A percentile compares a stretch with the other conserved stretches of the same genome.
Evolutionary conservation across 2,888 invertebrate genomes (phyloP).

Genomic region (Lampropteryx suffumata): DNA sequence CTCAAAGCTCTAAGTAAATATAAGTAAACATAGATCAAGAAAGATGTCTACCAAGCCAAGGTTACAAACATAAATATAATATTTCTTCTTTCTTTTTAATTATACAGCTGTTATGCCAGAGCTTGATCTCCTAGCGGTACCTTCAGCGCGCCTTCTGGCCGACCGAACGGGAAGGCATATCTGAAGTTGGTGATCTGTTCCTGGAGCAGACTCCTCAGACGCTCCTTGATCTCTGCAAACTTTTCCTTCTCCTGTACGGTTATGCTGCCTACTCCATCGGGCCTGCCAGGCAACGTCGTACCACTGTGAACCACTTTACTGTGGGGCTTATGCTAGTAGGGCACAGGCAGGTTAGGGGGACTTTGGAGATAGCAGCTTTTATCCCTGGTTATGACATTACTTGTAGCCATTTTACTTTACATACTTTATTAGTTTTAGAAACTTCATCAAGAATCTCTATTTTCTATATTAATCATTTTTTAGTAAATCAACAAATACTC

Average conservation of each 20-base stretch:
- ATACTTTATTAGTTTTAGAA: too few species aligned
- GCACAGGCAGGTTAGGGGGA: conserved; percentile 73
- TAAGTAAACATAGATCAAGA: too few species aligned
- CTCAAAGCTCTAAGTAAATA: too few species aligned
- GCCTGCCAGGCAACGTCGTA: conserved; percentile 87
- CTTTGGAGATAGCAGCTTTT: conserved; percentile 50
- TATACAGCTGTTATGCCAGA: too few species aligned
- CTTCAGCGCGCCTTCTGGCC: conserved; percentile 98
- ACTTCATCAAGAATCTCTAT: too few species aligned
- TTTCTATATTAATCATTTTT: too few species aligned
- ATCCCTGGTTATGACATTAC: too few species aligned
- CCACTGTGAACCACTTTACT: conserved; percentile 79
- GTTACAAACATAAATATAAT: too few species aligned
- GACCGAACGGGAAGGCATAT: conserved; percentile 99
- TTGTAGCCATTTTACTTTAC: too few species aligned
- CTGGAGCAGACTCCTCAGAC: conserved; percentile 95
- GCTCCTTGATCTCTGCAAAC: conserved; percentile 98
- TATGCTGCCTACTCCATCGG: conserved; percentile 99
- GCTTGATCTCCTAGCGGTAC: conserved; percentile 38
- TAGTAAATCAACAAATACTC: too few species aligned
- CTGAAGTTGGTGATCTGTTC: conserved; percentile 99
- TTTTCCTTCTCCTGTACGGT: conserved; percentile 98
- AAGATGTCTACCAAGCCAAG: too few species aligned
- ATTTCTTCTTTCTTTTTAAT: too few species aligned
- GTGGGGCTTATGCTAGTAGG: conserved; percentile 79